A percentile compares a stretch with the other conserved stretches of the same genome.
phyloP scores from a whole-genome alignment of 2,113 vertebrate species.

The Nothobranchius kuhntae region DNA sequence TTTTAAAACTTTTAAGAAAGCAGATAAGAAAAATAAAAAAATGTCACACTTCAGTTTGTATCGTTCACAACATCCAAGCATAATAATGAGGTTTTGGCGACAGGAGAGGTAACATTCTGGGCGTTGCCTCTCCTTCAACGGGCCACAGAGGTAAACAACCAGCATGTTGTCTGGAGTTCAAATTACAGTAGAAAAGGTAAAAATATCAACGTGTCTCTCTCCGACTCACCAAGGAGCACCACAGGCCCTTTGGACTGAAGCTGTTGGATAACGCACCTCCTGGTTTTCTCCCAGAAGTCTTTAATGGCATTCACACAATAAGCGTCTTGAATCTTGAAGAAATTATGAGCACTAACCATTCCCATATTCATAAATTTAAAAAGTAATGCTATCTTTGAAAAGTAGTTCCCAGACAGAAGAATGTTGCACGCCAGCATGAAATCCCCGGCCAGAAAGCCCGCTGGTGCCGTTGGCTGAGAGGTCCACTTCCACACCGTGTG shows the following conservation, averaged over 20 bases:
- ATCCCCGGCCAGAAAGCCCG: not conserved
- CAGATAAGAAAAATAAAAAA: no score
- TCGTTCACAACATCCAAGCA: no score
- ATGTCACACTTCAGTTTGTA: no score
- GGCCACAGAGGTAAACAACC: no score
- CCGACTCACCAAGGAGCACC: not conserved
- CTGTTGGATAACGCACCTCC: not conserved
- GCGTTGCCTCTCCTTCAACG: no score
- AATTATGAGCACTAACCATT: not conserved
- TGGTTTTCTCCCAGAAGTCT: not conserved
- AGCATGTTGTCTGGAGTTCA: no score
- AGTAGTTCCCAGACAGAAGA: not conserved
- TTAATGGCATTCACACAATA: constrained; percentile 2
- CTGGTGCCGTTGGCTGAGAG: not conserved
- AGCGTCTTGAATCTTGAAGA: not conserved
- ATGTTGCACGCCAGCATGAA: not conserved
- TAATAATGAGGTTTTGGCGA: no score
- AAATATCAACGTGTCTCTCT: no score
- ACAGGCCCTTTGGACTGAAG: not conserved
- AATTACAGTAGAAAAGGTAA: no score
- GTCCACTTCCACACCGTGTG: not conserved
- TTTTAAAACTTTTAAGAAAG: no score
- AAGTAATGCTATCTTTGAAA: not conserved
- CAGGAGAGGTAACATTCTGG: no score
- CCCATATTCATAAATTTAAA: not conserved